Conservation (phyloP, 2,113 vertebrate species). For the Gobius niger region DNA sequence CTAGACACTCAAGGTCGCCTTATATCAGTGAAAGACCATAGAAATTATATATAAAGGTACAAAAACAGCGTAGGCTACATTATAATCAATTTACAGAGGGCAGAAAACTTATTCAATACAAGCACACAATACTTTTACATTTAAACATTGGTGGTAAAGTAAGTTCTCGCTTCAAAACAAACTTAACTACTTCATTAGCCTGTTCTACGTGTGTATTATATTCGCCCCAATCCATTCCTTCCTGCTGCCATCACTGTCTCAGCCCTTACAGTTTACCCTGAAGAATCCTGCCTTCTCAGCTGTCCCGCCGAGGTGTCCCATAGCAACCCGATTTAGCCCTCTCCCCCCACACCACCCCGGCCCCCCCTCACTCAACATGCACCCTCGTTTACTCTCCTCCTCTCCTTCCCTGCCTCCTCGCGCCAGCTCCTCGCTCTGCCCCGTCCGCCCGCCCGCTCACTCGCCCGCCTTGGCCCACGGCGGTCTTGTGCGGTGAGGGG, state of each 20-base stretch:
- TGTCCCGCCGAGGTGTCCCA: slow-evolving; percentile 68
- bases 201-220: slow-evolving; percentile 32
- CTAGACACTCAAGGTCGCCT: too few species aligned
- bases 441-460: too few species aligned
- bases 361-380: slow-evolving; percentile 4
- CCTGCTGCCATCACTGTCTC: slow-evolving; percentile 44
- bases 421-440: neutral
- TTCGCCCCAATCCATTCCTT: slow-evolving; percentile 40
- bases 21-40: too few species aligned
- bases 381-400: neutral
- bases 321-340: slow-evolving; percentile 70
- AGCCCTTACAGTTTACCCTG: slow-evolving; percentile 56
- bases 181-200: neutral
- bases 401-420: neutral
- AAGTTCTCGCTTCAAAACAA: neutral
- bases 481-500: slow-evolving; percentile 50
- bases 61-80: too few species aligned
- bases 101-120: neutral
- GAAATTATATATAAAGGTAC: too few species aligned
- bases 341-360: neutral
- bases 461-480: slow-evolving; percentile 13
- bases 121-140: neutral
- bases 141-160: neutral
- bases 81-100: too few species aligned
- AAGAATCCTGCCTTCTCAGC: slow-evolving; percentile 77